Evolutionary conservation across 2,113 vertebrate species (phyloP).

Genomic region (Lonchura striata): DNA sequence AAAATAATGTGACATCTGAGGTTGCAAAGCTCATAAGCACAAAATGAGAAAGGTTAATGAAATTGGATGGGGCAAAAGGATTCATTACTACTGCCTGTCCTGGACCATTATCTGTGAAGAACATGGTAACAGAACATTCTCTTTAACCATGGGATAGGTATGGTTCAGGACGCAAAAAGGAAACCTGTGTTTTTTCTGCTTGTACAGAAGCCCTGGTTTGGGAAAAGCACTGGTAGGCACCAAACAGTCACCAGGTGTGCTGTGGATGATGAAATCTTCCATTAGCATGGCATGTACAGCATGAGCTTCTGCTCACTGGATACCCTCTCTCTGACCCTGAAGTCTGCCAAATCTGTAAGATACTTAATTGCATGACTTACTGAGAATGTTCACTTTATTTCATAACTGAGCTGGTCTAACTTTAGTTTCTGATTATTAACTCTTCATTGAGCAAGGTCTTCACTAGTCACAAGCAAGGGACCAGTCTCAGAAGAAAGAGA

Average conservation of each 20-base stretch:
- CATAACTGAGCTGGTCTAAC: neutral
- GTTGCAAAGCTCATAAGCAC: neutral
- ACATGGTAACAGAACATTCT: neutral
- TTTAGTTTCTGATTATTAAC: neutral
- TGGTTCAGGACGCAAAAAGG: neutral
- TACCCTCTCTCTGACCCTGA: neutral
- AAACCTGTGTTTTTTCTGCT: neutral
- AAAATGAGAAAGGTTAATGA: conserved; percentile 16
- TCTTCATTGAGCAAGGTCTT: neutral
- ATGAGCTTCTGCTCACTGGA: neutral
- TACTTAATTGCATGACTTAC: neutral
- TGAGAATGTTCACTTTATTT: neutral
- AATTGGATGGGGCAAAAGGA: neutral
- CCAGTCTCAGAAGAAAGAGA: neutral
- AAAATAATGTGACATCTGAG: neutral
- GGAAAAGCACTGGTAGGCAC: neutral
- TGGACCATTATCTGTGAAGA: neutral
- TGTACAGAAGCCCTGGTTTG: neutral
- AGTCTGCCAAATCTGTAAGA: neutral
- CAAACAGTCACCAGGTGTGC: neutral
- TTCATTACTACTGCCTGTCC: neutral
- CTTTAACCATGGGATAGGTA: neutral
- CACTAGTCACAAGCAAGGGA: no score
- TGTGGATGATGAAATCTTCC: neutral
- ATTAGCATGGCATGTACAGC: neutral